Evolutionary conservation across 2,888 invertebrate genomes (phyloP), one percentile per base, ranked within the genome.

Genomic region (Mimas tiliae): DNA sequence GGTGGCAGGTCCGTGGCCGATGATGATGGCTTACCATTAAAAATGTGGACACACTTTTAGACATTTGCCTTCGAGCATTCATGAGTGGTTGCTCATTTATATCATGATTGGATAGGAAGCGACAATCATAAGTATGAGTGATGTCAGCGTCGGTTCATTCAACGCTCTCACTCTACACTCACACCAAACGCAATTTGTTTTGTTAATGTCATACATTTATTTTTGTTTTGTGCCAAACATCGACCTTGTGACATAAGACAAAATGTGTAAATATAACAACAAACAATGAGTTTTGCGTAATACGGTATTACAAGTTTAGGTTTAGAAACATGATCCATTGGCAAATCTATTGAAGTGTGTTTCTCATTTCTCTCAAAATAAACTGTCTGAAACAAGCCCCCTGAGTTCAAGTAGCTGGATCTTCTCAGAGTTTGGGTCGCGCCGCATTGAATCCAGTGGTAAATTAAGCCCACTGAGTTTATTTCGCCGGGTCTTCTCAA

Each of bases 201-300:
- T 69, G 66, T 72, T 73, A 69, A 67, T 64, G 71, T 72, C 70
- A 70, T 72, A 71, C 65, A 72, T 72, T 72, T 76, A 76, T 70
- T 68, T 72, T 72, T 76, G 76, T 70, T 68, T 66, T 68, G 64
- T 64, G 72, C 68, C 67, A 70, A 70, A 68, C 50, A 42, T 62
- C 50, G 68, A 69, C 74, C 74, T 75, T 72, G 75, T 64, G 74
- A 75, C 77, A 69, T 70, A 69, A 72, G 48, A 21, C 38, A 19
- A 16, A 34, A 27, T 9, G 16, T 6, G 34, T 77, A 73, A 75
- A 73, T 73, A 75, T 74, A 75, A 66, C 69, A 69, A n/a, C 27
- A 62, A 76, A 83, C 84, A 83, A 81, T 80, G 70, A 69, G 67
- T 67, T 75, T 77, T 71, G 73, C 74, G 69, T 75, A 74, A 77